A percentile compares a stretch with the other conserved stretches of the same genome.
These are phyloP conservation scores for Rhopalosiphum nymphaeae DNA, from an alignment of 2,888 invertebrate genomes.

Conservation along the genomic window DNA sequence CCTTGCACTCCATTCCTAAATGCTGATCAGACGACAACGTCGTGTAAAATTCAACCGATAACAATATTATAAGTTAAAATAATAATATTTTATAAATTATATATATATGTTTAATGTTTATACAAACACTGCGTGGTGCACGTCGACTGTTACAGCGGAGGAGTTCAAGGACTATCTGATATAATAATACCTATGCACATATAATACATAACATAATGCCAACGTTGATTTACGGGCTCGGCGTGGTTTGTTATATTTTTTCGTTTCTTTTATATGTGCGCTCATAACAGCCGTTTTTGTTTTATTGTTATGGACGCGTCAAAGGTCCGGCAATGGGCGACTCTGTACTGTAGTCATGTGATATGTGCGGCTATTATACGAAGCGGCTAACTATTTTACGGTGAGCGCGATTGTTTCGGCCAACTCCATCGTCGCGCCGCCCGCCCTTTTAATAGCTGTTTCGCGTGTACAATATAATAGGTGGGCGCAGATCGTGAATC, in stretches of 20 bases:
- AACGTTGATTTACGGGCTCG: constrained; percentile 25
- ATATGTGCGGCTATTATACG: constrained; percentile 29
- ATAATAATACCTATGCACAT: not conserved
- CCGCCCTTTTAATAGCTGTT: constrained; percentile 40
- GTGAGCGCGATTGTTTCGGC: not conserved
- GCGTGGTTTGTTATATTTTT: not conserved
- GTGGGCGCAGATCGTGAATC: constrained; percentile 19
- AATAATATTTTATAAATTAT: not conserved
- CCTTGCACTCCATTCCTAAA: not conserved
- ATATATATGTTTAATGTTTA: not conserved
- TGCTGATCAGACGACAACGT: not conserved
- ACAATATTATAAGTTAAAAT: not conserved
- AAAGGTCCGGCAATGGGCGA: not conserved
- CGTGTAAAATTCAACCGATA: not conserved
- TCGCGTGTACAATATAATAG: constrained; percentile 4
- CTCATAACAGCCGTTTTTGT: constrained; percentile 29
- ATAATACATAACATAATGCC: not conserved
- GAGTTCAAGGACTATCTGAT: constrained; percentile 53
- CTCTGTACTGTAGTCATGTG: not conserved
- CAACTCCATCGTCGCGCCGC: constrained; percentile 17
- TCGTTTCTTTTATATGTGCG: not conserved
- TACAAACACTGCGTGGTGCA: not conserved
- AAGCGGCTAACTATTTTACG: constrained; percentile 33
- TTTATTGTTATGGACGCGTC: constrained; percentile 48
- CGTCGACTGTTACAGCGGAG: not conserved